Evolutionary conservation across 2,888 invertebrate genomes (phyloP).

Genomic region (Myathropa florea): DNA sequence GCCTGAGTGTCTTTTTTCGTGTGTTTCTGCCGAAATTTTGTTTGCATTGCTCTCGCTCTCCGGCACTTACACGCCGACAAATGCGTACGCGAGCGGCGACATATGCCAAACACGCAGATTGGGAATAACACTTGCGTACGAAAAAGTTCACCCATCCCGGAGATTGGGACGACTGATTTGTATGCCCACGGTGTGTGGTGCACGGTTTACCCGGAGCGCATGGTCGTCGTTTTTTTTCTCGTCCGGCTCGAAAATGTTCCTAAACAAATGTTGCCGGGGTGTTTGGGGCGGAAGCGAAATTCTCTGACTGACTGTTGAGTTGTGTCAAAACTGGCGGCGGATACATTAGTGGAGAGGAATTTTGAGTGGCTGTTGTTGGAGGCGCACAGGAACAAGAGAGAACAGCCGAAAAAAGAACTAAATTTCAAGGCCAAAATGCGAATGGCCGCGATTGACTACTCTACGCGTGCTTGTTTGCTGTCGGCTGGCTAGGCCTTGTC

Average conservation of each 20-base stretch:
- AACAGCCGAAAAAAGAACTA: conserved; percentile 31
- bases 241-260: background rate
- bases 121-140: conserved; percentile 24
- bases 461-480: conserved; percentile 7
- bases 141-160: conserved; percentile 48
- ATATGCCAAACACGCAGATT: background rate
- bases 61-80: background rate
- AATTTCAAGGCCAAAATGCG: conserved; percentile 63
- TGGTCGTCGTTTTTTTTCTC: conserved; percentile 2
- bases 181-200: background rate
- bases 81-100: background rate
- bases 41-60: background rate
- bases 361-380: conserved; percentile 14
- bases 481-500: background rate
- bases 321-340: background rate
- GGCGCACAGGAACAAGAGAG: conserved; percentile 11
- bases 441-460: conserved; percentile 35
- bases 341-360: conserved; percentile 36
- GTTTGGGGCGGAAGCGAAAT: background rate
- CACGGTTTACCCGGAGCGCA: background rate
- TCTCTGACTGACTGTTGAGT: background rate
- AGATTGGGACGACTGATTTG: background rate
- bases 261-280: background rate
- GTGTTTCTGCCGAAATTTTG: background rate
- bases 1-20: background rate